These are phyloP conservation scores for Callopanchax toddi DNA, from an alignment of 2,113 vertebrate genomes.

Conservation along the genomic window DNA sequence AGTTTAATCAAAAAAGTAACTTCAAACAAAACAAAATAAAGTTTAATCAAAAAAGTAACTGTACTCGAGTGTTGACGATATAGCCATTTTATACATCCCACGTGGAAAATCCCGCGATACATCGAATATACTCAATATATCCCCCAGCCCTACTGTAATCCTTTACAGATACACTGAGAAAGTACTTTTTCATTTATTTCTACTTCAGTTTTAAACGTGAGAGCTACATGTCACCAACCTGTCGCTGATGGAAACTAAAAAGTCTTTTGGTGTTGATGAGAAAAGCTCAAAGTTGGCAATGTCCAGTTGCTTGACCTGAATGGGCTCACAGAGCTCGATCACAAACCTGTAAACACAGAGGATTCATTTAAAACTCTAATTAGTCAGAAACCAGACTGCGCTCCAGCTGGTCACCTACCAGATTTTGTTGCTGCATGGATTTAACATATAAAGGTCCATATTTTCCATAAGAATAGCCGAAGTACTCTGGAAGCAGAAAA, in stretches of 20 bases:
- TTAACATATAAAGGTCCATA: constrained; percentile 99
- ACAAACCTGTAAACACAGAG: constrained; percentile 86
- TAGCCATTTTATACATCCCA: too few species aligned
- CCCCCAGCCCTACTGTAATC: too few species aligned
- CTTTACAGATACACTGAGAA: background rate
- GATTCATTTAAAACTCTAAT: background rate
- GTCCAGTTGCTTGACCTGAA: constrained; percentile 98
- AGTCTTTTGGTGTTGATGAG: constrained; percentile 98
- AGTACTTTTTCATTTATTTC: background rate
- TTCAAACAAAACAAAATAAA: too few species aligned
- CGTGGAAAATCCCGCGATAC: too few species aligned
- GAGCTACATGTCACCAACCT: too few species aligned
- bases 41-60: too few species aligned
- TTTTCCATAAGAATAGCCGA: constrained; percentile 98
- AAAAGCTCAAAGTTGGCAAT: constrained; percentile 99
- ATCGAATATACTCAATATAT: too few species aligned
- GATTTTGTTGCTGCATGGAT: constrained; percentile 98
- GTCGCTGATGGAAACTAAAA: constrained; percentile 97
- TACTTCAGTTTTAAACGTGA: background rate
- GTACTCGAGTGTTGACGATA: too few species aligned
- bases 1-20: too few species aligned
- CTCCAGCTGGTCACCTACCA: constrained; percentile 81
- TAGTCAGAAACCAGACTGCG: background rate
- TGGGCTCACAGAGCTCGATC: constrained; percentile 98
- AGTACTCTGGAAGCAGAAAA: constrained; percentile 83